Percentiles rank a stretch among this genome's conserved stretches.
phyloP scores from a whole-genome alignment of 1,140 invertebrate genomes.

The Brachionus rubens region DNA sequence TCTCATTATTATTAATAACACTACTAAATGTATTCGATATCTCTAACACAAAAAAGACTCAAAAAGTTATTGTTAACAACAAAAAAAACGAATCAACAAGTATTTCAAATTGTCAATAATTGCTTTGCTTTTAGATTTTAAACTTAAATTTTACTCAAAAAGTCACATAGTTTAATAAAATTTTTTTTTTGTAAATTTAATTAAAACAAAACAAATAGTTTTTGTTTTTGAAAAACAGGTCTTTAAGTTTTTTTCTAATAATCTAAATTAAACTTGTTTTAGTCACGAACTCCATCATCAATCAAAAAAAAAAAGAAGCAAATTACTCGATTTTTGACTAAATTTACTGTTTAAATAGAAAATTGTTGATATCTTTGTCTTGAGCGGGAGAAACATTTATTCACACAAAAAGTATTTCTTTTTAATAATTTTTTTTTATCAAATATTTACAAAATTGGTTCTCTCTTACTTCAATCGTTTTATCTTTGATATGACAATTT shows the following conservation, averaged over 20 bases:
- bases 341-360: slow-evolving; percentile 17
- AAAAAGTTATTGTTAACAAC: neutral
- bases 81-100: slow-evolving; percentile 16
- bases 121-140: slow-evolving; percentile 27
- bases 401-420: no score
- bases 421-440: no score
- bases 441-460: no score
- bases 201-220: slow-evolving; percentile 41
- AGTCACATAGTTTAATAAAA: slow-evolving; percentile 40
- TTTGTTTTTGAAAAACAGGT: neutral
- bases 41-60: no score
- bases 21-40: no score
- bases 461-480: no score
- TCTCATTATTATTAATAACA: neutral
- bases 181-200: neutral
- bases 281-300: slow-evolving; percentile 36
- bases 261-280: slow-evolving; percentile 40
- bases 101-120: slow-evolving; percentile 41
- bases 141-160: neutral
- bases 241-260: slow-evolving; percentile 15
- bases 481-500: no score
- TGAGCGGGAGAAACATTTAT: no score
- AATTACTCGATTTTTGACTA: neutral
- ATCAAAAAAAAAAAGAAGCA: slow-evolving; percentile 3
- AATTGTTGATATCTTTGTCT: no score